Evolutionary conservation across 1,140 invertebrate genomes (phyloP), one percentile per base, ranked within the genome.

Genomic region (Notospermus geniculatus): DNA sequence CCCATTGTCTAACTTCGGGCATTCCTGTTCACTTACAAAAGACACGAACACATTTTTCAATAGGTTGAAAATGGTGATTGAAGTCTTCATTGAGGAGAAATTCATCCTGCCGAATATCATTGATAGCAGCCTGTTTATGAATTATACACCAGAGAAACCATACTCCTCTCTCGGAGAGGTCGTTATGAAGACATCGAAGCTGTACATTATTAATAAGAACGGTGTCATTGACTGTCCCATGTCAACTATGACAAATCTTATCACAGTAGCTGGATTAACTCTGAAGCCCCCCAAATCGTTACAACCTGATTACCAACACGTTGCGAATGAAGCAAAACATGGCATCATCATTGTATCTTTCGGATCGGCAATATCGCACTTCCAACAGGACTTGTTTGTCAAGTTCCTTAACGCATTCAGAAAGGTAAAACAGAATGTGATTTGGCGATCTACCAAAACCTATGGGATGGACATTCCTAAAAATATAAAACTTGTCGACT

Each of bases 401-500:
- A 19, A 19, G n/a, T 23, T 50, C 19, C 4, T 50, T 5, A 9
- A 27, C 4, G 46, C n/a, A n/a, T 50, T 50, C n/a, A 50, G n/a
- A 7, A 5, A 50, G n/a, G n/a, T 50, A 7, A n/a, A 50, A 19
- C 46, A 50, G 46, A 4, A 9, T 9, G n/a, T 50, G 4, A 27
- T 50, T 50, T 50, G 46, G 46, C 5, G n/a, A n/a, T 5, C 25
- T 23, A 36, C 32, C 4, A 50, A 50, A n/a, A 23, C 25, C 5
- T 27, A 27, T 50, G 19, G 9, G 4, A n/a, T 5, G n/a, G 5
- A 50, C 5, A 27, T 65, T 4, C 71, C 82, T 1, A 76, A 83
- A 57, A 90, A 90, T 78, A 80, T 90, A 36, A 83, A 84, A 66
- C 73, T 87, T 5, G 76, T 82, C n/a, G 85, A 84, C 67, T 90